phyloP scores from a whole-genome alignment of 1,140 invertebrate species.

The Choristoneura fumiferana region DNA sequence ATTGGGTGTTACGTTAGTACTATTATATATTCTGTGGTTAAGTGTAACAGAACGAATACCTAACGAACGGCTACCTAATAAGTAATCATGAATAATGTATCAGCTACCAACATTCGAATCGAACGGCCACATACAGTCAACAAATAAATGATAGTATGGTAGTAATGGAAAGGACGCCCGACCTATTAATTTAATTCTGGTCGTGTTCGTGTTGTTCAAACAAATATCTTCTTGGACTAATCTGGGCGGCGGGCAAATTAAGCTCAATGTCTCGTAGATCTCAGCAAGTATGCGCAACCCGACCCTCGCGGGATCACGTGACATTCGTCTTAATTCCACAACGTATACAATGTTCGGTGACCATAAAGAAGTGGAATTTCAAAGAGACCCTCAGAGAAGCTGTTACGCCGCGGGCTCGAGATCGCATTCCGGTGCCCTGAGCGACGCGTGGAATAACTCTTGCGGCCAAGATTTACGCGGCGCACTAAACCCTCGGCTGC shows the following conservation, averaged over 20 bases:
- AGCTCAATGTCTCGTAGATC: not conserved
- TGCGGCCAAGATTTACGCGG: conserved; percentile 18
- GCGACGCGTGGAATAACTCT: conserved; percentile 17
- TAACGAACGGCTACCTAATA: not conserved
- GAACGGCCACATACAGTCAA: too few relatives aligned
- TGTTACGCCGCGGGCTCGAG: not conserved
- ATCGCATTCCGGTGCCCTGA: conserved; percentile 2
- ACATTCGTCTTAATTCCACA: not conserved
- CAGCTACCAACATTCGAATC: too few relatives aligned
- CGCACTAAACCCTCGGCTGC: conserved; percentile 15
- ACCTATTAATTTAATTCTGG: too few relatives aligned
- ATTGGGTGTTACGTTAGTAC: too few relatives aligned
- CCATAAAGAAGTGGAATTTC: conserved; percentile 19
- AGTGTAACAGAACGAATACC: not conserved
- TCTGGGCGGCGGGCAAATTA: not conserved
- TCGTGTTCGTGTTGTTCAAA: too few relatives aligned
- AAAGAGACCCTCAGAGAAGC: conserved; percentile 14
- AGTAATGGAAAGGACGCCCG: too few relatives aligned
- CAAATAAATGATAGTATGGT: too few relatives aligned
- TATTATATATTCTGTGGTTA: too few relatives aligned
- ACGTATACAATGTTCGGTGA: conserved; percentile 16
- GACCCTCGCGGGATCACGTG: not conserved
- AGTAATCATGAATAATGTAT: too few relatives aligned
- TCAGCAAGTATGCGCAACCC: not conserved
- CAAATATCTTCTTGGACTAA: not conserved